Conservation (phyloP, 2,888 invertebrate genomes). For the Myopa tessellatipennis region DNA sequence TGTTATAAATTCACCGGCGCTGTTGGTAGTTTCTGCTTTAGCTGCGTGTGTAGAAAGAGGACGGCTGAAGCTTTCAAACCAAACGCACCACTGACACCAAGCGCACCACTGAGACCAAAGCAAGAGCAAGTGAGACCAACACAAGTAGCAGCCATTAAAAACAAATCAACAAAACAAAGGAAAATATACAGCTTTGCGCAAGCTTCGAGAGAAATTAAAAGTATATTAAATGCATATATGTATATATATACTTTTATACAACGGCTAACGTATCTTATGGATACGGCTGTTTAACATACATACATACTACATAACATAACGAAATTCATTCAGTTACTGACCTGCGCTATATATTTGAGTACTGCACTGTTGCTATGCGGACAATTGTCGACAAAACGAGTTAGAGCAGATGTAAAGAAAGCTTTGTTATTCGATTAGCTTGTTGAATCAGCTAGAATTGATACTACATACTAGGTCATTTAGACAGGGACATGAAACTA, state of each 20-base stretch:
- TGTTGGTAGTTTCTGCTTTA: constrained; percentile 18
- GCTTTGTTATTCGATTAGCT: too few species aligned
- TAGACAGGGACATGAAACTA: too few species aligned
- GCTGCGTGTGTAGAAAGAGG: background rate
- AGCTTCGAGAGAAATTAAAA: background rate
- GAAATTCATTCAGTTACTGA: background rate
- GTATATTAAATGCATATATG: background rate
- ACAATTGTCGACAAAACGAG: too few species aligned
- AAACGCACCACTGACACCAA: background rate
- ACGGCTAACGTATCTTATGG: too few species aligned
- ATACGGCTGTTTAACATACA: too few species aligned
- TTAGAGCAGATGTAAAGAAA: too few species aligned
- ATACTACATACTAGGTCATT: too few species aligned
- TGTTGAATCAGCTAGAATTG: too few species aligned
- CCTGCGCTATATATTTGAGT: constrained; percentile 21
- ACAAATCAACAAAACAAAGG: background rate
- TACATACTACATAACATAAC: too few species aligned
- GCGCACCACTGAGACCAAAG: background rate
- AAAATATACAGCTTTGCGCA: background rate
- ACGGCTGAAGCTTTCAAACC: constrained; percentile 1
- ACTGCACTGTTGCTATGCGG: constrained; percentile 29
- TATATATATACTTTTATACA: background rate
- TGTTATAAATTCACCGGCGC: constrained; percentile 16
- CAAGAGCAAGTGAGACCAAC: constrained; percentile 6
- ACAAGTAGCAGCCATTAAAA: background rate